Conservation (phyloP, 2,888 invertebrate genomes). For the Apeira syringaria region DNA sequence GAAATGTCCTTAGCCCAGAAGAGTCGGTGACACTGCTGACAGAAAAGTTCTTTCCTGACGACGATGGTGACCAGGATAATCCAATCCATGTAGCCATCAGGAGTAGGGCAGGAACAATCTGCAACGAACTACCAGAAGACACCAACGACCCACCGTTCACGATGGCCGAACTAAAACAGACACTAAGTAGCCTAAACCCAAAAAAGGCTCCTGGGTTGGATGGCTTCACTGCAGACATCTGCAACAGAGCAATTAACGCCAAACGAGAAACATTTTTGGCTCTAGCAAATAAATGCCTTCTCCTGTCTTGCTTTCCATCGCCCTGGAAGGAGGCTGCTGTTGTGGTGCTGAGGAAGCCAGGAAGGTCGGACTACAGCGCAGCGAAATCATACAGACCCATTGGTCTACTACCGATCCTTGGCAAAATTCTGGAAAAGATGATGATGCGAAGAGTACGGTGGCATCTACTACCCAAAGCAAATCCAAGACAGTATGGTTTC, state of each 20-base stretch:
- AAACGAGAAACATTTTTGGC: not conserved
- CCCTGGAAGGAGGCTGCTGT: not conserved
- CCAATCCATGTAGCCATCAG: too few relatives aligned
- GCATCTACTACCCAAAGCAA: not conserved
- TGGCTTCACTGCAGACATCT: not conserved
- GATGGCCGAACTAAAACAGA: too few relatives aligned
- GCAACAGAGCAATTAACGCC: not conserved
- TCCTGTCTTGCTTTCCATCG: not conserved
- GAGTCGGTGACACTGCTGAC: not conserved
- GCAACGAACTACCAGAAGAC: too few relatives aligned
- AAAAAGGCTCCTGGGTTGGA: not conserved
- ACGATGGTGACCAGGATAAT: not conserved
- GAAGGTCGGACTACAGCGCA: not conserved
- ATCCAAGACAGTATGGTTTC: not conserved
- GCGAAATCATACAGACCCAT: not conserved
- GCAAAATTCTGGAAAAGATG: not conserved
- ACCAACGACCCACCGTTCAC: too few relatives aligned
- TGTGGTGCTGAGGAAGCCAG: not conserved
- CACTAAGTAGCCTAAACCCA: too few relatives aligned
- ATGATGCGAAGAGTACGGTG: not conserved
- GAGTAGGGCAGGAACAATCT: too few relatives aligned
- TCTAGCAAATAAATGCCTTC: not conserved
- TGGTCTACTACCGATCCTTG: not conserved
- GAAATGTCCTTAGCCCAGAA: not conserved
- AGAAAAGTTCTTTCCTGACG: not conserved